Conservation (phyloP, 2,888 invertebrate species). For the Empis stercorea region DNA sequence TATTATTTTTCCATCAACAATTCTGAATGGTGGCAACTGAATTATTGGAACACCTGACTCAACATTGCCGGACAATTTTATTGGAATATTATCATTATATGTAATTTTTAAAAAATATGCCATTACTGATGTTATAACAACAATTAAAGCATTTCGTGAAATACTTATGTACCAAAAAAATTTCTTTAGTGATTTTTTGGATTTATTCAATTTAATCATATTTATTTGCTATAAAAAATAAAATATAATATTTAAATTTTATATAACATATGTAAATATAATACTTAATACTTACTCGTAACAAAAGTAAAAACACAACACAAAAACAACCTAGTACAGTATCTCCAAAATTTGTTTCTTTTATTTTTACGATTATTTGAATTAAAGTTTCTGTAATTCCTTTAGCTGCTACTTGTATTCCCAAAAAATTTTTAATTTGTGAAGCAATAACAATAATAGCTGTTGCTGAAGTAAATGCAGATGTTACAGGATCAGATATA, state of each 20-base stretch:
- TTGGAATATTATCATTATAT: slow-evolving; percentile 41
- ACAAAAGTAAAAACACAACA: slow-evolving; percentile 47
- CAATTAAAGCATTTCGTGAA: slow-evolving; percentile 65
- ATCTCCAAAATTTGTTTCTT: slow-evolving; percentile 46
- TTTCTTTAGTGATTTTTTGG: slow-evolving; percentile 39
- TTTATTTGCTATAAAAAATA: slow-evolving; percentile 44
- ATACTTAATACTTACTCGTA: slow-evolving; percentile 44
- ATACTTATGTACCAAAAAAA: slow-evolving; percentile 61
- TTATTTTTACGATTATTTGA: slow-evolving; percentile 38
- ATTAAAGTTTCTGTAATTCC: slow-evolving; percentile 44
- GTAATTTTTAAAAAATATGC: slow-evolving; percentile 40
- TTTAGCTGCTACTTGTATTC: slow-evolving; percentile 50
- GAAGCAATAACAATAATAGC: slow-evolving; percentile 63
- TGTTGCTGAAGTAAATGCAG: slow-evolving; percentile 75
- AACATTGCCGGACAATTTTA: slow-evolving; percentile 50
- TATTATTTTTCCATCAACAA: slow-evolving; percentile 41
- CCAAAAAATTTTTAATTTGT: slow-evolving; percentile 62
- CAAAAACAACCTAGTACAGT: slow-evolving; percentile 51
- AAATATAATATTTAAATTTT: neutral
- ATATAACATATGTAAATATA: neutral
- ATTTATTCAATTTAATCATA: slow-evolving; percentile 35
- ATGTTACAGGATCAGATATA: slow-evolving; percentile 70
- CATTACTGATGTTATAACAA: slow-evolving; percentile 47
- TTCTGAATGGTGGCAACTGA: slow-evolving; percentile 53
- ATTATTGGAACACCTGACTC: slow-evolving; percentile 56